Base-by-base conservation (phyloP, 2,888 invertebrate genomes). In the Hirtodrosophila histrioides region DNA sequence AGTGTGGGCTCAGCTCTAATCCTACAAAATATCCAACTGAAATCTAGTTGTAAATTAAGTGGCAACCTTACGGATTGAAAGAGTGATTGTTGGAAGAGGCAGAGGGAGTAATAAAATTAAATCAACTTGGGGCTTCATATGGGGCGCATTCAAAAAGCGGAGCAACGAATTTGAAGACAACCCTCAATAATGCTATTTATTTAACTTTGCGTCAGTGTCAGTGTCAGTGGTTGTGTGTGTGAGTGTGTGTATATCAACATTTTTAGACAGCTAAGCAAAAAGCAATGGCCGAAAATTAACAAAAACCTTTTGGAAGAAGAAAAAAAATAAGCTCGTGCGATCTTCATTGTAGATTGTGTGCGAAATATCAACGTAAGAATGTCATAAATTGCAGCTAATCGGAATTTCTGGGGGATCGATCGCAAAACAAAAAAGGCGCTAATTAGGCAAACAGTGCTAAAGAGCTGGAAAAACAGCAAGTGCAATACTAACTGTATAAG, bases 361-460 rank as follows among this genome's bases (percentile, higher is more conserved):
- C 29, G n/a, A 68, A 55, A 54, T 43, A 54, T 66, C 40, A 51
- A 53, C 61, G 54, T 33, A 57, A 60, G 53, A 63, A 75, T 61
- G 65, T 81, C 85, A 84, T 82, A 82, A 82, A 86, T 75, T 81
- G 78, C 54, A 46, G 69, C 68, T 78, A 84, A 82, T 82, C 86
- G 66, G 48, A 63, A 70, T 68, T 56, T 49, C 23, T 36, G 57
- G 45, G 49, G 35, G 33, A 69, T 45, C 74, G 69, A 74, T 61
- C 64, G 49, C 48, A 46, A 53, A 40, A 37, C 7, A 36, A 45
- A 23, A 63, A 57, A 41, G 8, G 62, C 72, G 82, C 63, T 81
- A 82, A 87, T 83, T 73, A 73, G 75, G 57, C 67, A 61, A 54
- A 57, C 40, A 23, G 39, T 24, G 53, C 24, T 33, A 64, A 62